A percentile compares a stretch with the other conserved stretches of the same genome.
Evolutionary conservation across 2,888 invertebrate genomes (phyloP).

Genomic region (Drosophila putrida): DNA sequence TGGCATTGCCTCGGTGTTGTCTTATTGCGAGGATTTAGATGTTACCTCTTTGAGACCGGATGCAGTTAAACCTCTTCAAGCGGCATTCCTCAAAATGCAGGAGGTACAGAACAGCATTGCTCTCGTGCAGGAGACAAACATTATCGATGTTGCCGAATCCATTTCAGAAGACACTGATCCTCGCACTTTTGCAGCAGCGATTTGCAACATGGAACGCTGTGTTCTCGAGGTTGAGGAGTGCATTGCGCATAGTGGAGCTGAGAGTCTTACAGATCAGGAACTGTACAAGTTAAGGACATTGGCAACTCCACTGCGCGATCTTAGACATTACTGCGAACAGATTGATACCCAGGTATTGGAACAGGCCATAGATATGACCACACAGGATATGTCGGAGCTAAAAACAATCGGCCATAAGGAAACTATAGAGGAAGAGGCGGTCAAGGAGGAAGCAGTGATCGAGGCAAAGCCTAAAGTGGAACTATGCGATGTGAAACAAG

Average conservation of each 20-base stretch:
- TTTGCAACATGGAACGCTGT: slow-evolving; percentile 79
- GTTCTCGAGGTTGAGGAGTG: slow-evolving; percentile 81
- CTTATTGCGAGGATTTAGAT: slow-evolving; percentile 75
- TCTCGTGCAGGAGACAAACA: slow-evolving; percentile 81
- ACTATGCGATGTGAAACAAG: slow-evolving; percentile 55
- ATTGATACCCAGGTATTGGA: slow-evolving; percentile 84
- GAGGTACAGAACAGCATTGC: slow-evolving; percentile 85
- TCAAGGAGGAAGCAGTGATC: slow-evolving; percentile 39
- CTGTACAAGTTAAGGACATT: slow-evolving; percentile 70
- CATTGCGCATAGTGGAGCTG: slow-evolving; percentile 62
- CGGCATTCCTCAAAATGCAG: slow-evolving; percentile 83
- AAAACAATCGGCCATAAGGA: slow-evolving; percentile 85
- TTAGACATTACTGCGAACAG: slow-evolving; percentile 80
- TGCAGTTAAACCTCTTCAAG: slow-evolving; percentile 68
- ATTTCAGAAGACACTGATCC: slow-evolving; percentile 80
- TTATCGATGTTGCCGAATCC: slow-evolving; percentile 79
- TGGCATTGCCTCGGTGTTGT: slow-evolving; percentile 78
- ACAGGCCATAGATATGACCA: slow-evolving; percentile 86
- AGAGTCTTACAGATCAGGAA: slow-evolving; percentile 60
- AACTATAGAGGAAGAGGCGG: slow-evolving; percentile 24
- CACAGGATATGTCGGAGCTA: slow-evolving; percentile 87
- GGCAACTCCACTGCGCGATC: slow-evolving; percentile 79
- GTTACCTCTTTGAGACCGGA: slow-evolving; percentile 63
- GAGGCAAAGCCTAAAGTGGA: slow-evolving; percentile 47
- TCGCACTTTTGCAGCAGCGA: slow-evolving; percentile 82